Conservation (phyloP, 2,888 invertebrate genomes). For the Vandiemenella viatica region DNA sequence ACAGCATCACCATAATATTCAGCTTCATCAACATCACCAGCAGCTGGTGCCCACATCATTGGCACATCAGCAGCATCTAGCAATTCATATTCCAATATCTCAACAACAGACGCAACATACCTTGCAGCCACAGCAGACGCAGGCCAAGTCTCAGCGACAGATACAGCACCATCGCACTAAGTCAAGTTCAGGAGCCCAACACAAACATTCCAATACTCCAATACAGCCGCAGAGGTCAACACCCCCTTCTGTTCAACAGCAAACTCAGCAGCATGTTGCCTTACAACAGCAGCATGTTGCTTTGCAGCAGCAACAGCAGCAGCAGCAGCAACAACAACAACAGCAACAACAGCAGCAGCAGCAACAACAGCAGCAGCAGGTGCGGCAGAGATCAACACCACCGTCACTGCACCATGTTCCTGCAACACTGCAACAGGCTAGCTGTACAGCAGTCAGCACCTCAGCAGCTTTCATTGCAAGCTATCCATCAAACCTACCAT, state of each 20-base stretch:
- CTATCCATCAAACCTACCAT: constrained; percentile 24
- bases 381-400: constrained; percentile 28
- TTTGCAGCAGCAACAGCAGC: constrained; percentile 20
- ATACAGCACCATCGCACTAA: constrained; percentile 15
- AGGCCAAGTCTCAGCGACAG: constrained; percentile 13
- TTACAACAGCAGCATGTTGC: constrained; percentile 21
- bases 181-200: constrained; percentile 8
- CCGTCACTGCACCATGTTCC: constrained; percentile 23
- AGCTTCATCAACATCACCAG: constrained; percentile 24
- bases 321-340: constrained; percentile 21
- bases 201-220: constrained; percentile 4
- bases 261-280: constrained; percentile 10
- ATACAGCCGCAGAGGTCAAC: constrained; percentile 20
- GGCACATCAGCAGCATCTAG: constrained; percentile 14
- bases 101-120: constrained; percentile 16
- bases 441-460: too few species aligned
- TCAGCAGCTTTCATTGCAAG: constrained; percentile 21
- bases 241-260: constrained; percentile 15
- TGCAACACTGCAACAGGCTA: constrained; percentile 20
- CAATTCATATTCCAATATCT: background rate
- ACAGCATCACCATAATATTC: constrained; percentile 29
- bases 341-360: constrained; percentile 24
- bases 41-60: constrained; percentile 27
- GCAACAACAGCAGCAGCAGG: constrained; percentile 21
- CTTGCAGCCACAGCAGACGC: constrained; percentile 11